These are phyloP conservation scores for Porphyrio hochstetteri DNA, from an alignment of 2,113 vertebrate genomes.

Conservation along the genomic window DNA sequence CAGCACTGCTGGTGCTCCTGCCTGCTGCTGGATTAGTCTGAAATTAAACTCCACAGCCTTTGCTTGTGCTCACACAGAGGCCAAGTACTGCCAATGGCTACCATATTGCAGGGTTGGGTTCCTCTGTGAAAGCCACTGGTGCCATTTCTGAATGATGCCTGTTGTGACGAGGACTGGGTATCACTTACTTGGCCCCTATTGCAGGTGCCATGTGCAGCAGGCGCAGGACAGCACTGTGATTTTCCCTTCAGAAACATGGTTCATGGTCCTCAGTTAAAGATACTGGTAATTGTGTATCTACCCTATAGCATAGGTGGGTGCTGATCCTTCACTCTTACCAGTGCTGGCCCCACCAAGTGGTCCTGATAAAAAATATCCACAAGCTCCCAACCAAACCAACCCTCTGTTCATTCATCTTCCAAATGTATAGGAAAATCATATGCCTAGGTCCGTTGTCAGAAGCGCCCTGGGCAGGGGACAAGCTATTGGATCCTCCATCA, in stretches of 20 bases:
- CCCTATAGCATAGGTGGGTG: too few relatives aligned
- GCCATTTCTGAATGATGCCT: neutral
- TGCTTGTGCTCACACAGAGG: neutral
- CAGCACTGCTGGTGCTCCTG: slow-evolving; percentile 22
- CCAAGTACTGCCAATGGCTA: neutral
- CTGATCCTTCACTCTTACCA: neutral
- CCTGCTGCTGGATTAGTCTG: neutral
- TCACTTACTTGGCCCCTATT: neutral
- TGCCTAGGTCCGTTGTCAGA: neutral
- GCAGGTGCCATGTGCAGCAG: neutral
- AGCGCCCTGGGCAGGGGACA: neutral
- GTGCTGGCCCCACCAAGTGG: neutral
- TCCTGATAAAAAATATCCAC: neutral
- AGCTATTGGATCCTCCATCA: neutral
- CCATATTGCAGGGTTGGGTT: neutral
- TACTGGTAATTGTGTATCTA: neutral
- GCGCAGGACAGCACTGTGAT: fast-evolving
- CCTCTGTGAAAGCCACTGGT: neutral
- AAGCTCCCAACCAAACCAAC: neutral
- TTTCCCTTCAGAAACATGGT: neutral
- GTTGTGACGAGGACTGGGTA: neutral
- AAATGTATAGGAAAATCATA: neutral
- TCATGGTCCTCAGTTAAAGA: neutral
- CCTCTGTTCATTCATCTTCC: neutral
- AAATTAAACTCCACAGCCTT: slow-evolving; percentile 12